Percentiles rank a stretch among this genome's conserved stretches.
These are phyloP conservation scores for Poeciliopsis prolifica DNA, from an alignment of 2,113 vertebrate genomes.

Conservation along the genomic window DNA sequence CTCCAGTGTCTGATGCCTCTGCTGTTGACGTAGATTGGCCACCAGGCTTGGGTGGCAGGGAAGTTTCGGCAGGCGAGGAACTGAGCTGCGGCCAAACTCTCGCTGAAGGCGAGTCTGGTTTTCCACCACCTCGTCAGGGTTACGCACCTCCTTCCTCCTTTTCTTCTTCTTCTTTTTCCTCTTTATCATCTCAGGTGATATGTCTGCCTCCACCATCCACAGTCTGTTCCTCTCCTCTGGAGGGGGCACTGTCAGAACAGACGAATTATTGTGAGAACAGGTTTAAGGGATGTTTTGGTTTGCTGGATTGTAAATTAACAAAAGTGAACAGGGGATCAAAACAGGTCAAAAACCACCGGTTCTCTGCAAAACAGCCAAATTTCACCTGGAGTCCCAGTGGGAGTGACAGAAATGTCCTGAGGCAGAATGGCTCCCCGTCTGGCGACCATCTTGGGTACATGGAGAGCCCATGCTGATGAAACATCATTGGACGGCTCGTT, in stretches of 20 bases:
- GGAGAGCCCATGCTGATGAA: slow-evolving; percentile 96
- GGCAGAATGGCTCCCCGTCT: slow-evolving; percentile 95
- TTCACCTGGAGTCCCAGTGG: slow-evolving; percentile 90
- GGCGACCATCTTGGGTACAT: slow-evolving; percentile 98
- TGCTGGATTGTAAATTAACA: neutral
- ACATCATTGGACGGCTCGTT: slow-evolving; percentile 93
- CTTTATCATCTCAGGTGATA: slow-evolving; percentile 89
- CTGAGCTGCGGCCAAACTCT: slow-evolving; percentile 74
- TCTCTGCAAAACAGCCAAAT: neutral
- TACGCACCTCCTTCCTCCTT: slow-evolving; percentile 84
- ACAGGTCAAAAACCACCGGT: neutral
- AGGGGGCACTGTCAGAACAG: slow-evolving; percentile 82
- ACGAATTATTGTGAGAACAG: neutral
- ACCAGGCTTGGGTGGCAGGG: slow-evolving; percentile 87
- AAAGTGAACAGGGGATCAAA: neutral
- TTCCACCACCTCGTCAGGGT: slow-evolving; percentile 54
- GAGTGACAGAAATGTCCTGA: slow-evolving; percentile 93
- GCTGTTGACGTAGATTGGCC: slow-evolving; percentile 66
- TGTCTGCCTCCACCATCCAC: slow-evolving; percentile 91
- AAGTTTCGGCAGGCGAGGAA: slow-evolving; percentile 89
- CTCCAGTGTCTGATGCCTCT: slow-evolving; percentile 67
- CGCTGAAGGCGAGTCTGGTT: slow-evolving; percentile 41
- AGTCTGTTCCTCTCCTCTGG: slow-evolving; percentile 86
- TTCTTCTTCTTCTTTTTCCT: slow-evolving; percentile 90
- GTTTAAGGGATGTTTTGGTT: no score